Conservation (phyloP, 2,113 vertebrate species). For the Prinia subflava region DNA sequence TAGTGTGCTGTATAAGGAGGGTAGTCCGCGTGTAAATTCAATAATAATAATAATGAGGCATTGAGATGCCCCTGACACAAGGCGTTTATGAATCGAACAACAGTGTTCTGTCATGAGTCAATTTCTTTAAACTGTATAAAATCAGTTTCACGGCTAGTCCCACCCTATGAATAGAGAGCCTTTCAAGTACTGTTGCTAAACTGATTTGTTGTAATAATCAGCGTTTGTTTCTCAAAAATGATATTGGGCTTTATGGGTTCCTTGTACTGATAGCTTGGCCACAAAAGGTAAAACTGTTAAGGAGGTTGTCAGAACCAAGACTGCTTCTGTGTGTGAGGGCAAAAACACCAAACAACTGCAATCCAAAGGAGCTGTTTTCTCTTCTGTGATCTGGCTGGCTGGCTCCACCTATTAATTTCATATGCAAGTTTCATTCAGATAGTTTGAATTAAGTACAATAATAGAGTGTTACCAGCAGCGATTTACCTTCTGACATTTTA, state of each 20-base stretch:
- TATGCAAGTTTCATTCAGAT: not conserved
- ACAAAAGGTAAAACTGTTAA: not conserved
- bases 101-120: not conserved
- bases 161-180: not conserved
- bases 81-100: not conserved
- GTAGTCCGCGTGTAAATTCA: not conserved
- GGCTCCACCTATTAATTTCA: not conserved
- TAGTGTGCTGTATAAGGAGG: not conserved
- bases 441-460: not conserved
- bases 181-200: not conserved
- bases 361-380: not conserved
- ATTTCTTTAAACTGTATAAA: not conserved
- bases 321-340: not conserved
- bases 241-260: not conserved
- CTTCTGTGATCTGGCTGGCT: not conserved
- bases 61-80: not conserved
- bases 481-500: not conserved
- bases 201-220: not conserved
- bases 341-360: not conserved
- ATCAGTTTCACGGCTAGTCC: not conserved
- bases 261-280: not conserved
- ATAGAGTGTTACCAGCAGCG: not conserved
- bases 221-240: not conserved
- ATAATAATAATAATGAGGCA: not conserved
- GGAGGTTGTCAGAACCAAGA: not conserved